These are phyloP conservation scores for Vannuccia rotundouncinata DNA, from an alignment of 2,888 invertebrate species.

Conservation along the genomic window DNA sequence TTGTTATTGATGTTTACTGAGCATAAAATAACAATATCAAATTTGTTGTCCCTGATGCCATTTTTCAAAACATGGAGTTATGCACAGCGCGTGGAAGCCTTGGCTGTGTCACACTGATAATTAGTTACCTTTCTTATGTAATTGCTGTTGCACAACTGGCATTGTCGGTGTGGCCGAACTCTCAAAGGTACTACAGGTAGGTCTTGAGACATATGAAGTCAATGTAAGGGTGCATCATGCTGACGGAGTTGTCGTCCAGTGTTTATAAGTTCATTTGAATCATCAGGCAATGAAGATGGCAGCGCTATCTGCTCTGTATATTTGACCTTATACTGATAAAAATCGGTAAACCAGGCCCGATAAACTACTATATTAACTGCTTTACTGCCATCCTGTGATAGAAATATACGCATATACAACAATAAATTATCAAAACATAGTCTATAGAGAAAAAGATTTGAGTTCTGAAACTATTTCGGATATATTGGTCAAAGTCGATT, in stretches of 20 bases:
- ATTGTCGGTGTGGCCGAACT: slow-evolving; percentile 11
- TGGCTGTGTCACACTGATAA: background rate
- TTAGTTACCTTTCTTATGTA: background rate
- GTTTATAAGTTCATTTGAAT: slow-evolving; percentile 13
- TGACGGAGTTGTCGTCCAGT: slow-evolving; percentile 3
- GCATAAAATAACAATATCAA: background rate
- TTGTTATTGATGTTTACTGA: background rate
- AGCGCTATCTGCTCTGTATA: background rate
- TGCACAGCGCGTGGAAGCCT: background rate
- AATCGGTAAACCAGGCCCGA: background rate
- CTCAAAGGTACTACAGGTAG: background rate
- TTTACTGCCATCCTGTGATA: background rate
- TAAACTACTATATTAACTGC: background rate
- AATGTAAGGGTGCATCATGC: slow-evolving; percentile 22
- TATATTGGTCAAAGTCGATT: too few species aligned
- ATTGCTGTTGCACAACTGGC: slow-evolving; percentile 23
- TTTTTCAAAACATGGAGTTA: background rate
- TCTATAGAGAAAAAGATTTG: too few species aligned
- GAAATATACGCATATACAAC: background rate
- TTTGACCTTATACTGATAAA: background rate
- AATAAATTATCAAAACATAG: background rate
- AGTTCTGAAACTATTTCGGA: too few species aligned
- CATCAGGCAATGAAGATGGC: background rate
- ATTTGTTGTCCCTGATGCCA: background rate
- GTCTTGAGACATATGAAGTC: background rate